phyloP scores from a whole-genome alignment of 1,140 invertebrate species.

The Drosophila ohnishii region DNA sequence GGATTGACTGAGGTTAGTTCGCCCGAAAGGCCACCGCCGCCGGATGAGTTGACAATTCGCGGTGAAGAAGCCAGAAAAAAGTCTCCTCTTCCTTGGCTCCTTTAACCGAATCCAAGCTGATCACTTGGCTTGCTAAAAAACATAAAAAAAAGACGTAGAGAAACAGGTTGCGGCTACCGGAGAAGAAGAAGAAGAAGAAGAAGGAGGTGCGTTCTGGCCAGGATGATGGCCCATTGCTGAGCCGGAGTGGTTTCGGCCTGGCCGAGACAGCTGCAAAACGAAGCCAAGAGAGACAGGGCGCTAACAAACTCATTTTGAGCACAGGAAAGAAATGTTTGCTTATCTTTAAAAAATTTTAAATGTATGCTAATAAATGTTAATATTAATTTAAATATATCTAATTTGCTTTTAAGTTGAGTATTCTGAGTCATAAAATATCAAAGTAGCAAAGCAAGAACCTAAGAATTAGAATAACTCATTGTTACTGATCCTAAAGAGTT shows the following conservation, averaged over 20 bases:
- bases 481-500: background rate
- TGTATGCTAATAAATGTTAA: background rate
- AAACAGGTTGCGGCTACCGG: slow-evolving; percentile 41
- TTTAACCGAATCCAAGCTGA: slow-evolving; percentile 20
- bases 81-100: slow-evolving; percentile 25
- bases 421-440: background rate
- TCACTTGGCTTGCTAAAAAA: slow-evolving; percentile 6
- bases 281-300: slow-evolving; percentile 25
- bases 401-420: background rate
- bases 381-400: background rate
- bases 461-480: background rate
- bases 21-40: background rate
- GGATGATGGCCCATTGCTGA: slow-evolving; percentile 30
- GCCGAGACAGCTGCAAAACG: slow-evolving; percentile 54
- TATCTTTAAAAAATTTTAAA: background rate
- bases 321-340: background rate
- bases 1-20: slow-evolving; percentile 74
- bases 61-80: slow-evolving; percentile 37
- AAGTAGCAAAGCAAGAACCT: background rate
- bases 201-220: slow-evolving; percentile 28
- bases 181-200: slow-evolving; percentile 8
- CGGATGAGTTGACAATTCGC: slow-evolving; percentile 48
- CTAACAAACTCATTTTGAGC: slow-evolving; percentile 52
- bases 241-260: slow-evolving; percentile 25
- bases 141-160: background rate